Evolutionary conservation across 2,888 invertebrate genomes (phyloP).

Genomic region (Heteromyza rotundicornis): DNA sequence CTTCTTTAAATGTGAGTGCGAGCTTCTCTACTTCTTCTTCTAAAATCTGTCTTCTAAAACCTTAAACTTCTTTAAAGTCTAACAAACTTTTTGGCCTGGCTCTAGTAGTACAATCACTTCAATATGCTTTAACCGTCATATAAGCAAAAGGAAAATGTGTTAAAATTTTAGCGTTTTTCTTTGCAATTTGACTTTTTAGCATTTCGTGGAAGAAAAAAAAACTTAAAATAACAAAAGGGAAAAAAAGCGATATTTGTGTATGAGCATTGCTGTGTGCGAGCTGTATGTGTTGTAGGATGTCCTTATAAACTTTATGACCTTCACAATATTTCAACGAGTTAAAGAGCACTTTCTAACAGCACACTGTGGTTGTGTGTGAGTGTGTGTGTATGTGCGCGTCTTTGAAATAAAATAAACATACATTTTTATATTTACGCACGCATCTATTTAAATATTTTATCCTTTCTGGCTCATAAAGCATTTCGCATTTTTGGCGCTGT

Average conservation of each 20-base stretch:
- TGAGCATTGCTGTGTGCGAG: not conserved
- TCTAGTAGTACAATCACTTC: too few relatives aligned
- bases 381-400: too few relatives aligned
- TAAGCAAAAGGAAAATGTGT: conserved; percentile 1
- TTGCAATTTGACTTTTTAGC: not conserved
- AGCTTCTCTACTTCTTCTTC: too few relatives aligned
- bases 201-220: not conserved
- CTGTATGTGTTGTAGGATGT: not conserved
- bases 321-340: conserved; percentile 3
- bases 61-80: too few relatives aligned
- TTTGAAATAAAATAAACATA: too few relatives aligned
- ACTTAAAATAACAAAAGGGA: not conserved
- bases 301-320: conserved; percentile 3
- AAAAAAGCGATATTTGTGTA: too few relatives aligned
- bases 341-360: not conserved
- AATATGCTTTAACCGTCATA: too few relatives aligned
- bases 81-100: too few relatives aligned
- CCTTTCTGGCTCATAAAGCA: conserved; percentile 1
- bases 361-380: too few relatives aligned
- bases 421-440: too few relatives aligned
- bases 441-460: not conserved
- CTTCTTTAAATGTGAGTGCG: too few relatives aligned
- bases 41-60: too few relatives aligned
- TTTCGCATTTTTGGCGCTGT: not conserved
- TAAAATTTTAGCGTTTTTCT: conserved; percentile 2